Evolutionary conservation across 2,888 invertebrate genomes (phyloP).

Genomic region (Latrodectus elegans): DNA sequence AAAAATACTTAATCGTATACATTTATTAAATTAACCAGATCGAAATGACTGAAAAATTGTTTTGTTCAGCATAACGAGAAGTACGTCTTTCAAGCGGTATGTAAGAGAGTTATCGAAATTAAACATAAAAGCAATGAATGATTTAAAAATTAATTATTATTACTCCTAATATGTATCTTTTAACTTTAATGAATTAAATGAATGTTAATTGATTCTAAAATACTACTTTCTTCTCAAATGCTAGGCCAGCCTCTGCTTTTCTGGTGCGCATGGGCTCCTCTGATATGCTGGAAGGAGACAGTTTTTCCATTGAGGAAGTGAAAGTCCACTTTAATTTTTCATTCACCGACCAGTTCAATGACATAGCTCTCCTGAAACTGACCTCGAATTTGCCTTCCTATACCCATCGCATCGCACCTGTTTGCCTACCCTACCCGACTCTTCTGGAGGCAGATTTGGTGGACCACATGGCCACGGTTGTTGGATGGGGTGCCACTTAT

Average conservation of each 20-base stretch:
- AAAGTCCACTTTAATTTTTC: slow-evolving; percentile 55
- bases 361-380: slow-evolving; percentile 59
- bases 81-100: too few relatives aligned
- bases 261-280: slow-evolving; percentile 53
- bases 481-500: slow-evolving; percentile 57
- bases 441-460: slow-evolving; percentile 37
- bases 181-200: background rate
- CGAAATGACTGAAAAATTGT: too few relatives aligned
- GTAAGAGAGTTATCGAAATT: too few relatives aligned
- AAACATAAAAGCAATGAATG: too few relatives aligned
- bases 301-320: slow-evolving; percentile 29
- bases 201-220: background rate
- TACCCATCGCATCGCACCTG: slow-evolving; percentile 41
- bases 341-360: slow-evolving; percentile 60
- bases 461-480: slow-evolving; percentile 43
- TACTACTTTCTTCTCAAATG: background rate
- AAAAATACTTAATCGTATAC: too few relatives aligned
- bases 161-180: too few relatives aligned
- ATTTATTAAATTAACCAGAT: too few relatives aligned
- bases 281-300: slow-evolving; percentile 25
- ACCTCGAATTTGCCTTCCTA: slow-evolving; percentile 25
- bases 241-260: slow-evolving; percentile 51
- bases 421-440: slow-evolving; percentile 59
- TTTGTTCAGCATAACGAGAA: too few relatives aligned
- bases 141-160: too few relatives aligned